Percentiles rank a stretch among this genome's conserved stretches.
Evolutionary conservation across 1,140 invertebrate genomes (phyloP).

Genomic region (Drosophila nigromelanica): DNA sequence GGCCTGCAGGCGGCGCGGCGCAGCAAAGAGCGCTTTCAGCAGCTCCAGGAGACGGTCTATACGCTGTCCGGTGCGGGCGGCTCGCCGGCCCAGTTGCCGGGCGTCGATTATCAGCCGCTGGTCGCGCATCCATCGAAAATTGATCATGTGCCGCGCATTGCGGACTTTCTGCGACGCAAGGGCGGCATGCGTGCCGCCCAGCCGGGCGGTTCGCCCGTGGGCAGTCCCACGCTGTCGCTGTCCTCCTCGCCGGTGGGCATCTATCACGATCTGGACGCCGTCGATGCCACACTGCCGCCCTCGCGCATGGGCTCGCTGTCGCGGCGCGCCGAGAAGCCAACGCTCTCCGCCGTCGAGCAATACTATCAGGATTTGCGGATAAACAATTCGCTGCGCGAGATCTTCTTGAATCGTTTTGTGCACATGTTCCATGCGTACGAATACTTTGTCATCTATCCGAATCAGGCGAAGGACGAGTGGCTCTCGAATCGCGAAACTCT

Average conservation of each 20-base stretch:
- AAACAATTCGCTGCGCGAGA: conserved; percentile 96
- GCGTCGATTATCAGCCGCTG: conserved; percentile 76
- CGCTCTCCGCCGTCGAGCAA: conserved; percentile 88
- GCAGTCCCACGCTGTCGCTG: conserved; percentile 85
- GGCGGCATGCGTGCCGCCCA: conserved; percentile 79
- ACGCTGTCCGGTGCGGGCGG: conserved; percentile 52
- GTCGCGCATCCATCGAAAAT: conserved; percentile 79
- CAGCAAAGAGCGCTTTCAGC: conserved; percentile 78
- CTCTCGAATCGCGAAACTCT: conserved; percentile 94
- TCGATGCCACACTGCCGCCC: conserved; percentile 67
- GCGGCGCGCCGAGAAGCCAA: conserved; percentile 46
- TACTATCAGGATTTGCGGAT: conserved; percentile 95
- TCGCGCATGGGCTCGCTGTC: conserved; percentile 41
- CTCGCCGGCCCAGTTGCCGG: conserved; percentile 42
- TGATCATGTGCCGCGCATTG: conserved; percentile 79
- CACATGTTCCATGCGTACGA: conserved; percentile 98
- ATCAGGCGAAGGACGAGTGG: conserved; percentile 96
- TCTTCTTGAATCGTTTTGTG: conserved; percentile 98
- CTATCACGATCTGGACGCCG: conserved; percentile 76
- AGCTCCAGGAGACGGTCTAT: conserved; percentile 78
- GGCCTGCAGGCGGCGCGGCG: conserved; percentile 82
- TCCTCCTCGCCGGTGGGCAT: conserved; percentile 83
- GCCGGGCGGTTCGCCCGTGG: conserved; percentile 88
- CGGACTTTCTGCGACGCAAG: conserved; percentile 75
- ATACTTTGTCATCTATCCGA: conserved; percentile 97